phyloP scores from a whole-genome alignment of 2,113 vertebrate genomes.

The Collichthys lucidus region DNA sequence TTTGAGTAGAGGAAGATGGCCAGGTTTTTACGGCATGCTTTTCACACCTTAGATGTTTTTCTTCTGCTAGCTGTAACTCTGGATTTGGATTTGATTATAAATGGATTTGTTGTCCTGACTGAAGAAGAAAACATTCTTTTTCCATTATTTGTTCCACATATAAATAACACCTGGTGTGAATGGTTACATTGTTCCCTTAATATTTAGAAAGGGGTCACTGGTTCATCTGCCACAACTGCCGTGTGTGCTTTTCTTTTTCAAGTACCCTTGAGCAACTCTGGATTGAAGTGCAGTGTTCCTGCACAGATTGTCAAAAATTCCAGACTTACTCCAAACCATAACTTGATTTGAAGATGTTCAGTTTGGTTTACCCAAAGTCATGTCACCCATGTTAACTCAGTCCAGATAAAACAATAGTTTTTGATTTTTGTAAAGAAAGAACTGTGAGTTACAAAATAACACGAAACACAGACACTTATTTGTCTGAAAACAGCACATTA shows the following conservation, averaged over 20 bases:
- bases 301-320: conserved; percentile 20
- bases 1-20: conserved; percentile 24
- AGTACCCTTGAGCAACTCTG: conserved; percentile 11
- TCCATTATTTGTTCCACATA: neutral
- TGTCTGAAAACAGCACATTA: neutral
- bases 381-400: neutral
- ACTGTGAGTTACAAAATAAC: neutral
- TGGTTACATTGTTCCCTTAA: conserved; percentile 2
- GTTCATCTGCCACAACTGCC: conserved; percentile 7
- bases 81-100: neutral
- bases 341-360: conserved; percentile 37
- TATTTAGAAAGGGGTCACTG: conserved; percentile 7
- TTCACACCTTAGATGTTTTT: neutral
- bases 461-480: neutral
- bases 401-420: conserved; percentile 4
- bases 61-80: neutral
- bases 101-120: neutral
- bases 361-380: conserved; percentile 13
- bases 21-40: neutral
- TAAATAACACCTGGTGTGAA: conserved; percentile 11
- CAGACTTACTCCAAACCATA: conserved; percentile 21
- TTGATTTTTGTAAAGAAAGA: neutral
- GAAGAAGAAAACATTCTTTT: neutral
- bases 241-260: conserved; percentile 17
- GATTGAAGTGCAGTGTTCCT: conserved; percentile 13